These are phyloP conservation scores for Drosophila virilis DNA, from an alignment of 1,140 invertebrate genomes.

Conservation along the genomic window DNA sequence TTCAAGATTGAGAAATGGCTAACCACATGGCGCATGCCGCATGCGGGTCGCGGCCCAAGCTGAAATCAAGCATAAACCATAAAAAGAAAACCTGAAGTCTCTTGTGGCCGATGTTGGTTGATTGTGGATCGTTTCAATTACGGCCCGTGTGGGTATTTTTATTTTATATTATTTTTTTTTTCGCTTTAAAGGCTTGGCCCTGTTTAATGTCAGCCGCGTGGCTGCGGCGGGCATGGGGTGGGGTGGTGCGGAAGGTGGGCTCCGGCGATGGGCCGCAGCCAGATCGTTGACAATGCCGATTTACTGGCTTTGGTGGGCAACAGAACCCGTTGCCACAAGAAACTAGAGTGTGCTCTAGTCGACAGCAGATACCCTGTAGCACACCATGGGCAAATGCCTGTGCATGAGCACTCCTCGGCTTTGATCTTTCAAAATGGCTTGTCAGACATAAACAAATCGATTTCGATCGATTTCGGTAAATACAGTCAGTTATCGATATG, in stretches of 20 bases:
- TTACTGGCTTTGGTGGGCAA: slow-evolving; percentile 9
- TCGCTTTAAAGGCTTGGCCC: slow-evolving; percentile 20
- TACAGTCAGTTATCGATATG: too few species aligned
- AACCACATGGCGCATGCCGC: background rate
- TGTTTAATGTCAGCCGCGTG: background rate
- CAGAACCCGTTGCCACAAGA: slow-evolving; percentile 19
- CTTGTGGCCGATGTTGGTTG: background rate
- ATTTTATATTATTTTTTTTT: slow-evolving; percentile 7
- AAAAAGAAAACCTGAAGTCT: slow-evolving; percentile 24
- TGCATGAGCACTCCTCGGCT: too few species aligned
- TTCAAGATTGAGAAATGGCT: slow-evolving; percentile 6
- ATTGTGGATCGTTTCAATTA: slow-evolving; percentile 45
- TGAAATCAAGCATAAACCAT: slow-evolving; percentile 30
- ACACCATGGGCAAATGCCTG: too few species aligned
- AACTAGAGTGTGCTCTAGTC: background rate
- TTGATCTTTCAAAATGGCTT: too few species aligned
- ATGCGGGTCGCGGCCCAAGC: background rate
- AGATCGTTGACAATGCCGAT: slow-evolving; percentile 42
- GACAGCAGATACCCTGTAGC: background rate
- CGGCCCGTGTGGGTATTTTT: slow-evolving; percentile 17
- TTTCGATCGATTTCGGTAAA: too few species aligned
- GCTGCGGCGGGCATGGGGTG: too few species aligned
- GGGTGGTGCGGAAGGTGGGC: background rate
- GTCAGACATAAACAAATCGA: background rate
- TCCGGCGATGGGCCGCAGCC: background rate